These are phyloP conservation scores for Thecocarcelia acutangulata DNA, from an alignment of 2,888 invertebrate species.

Conservation along the genomic window DNA sequence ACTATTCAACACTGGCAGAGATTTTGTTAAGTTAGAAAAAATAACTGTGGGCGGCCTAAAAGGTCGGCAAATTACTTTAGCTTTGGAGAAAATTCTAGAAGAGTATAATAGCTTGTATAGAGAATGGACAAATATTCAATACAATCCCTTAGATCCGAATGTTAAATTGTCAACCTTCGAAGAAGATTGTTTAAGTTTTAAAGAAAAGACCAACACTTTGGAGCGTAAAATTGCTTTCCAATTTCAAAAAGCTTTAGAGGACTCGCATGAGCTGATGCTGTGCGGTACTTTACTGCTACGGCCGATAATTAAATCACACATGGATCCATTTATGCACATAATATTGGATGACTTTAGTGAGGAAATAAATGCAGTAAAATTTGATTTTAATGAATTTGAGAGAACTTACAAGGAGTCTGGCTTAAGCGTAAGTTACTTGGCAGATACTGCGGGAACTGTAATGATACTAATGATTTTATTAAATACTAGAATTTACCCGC, in stretches of 20 bases:
- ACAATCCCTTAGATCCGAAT: constrained; percentile 89
- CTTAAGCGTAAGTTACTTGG: constrained; percentile 67
- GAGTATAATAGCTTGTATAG: constrained; percentile 75
- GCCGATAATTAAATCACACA: constrained; percentile 87
- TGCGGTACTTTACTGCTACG: constrained; percentile 89
- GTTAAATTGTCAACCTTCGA: constrained; percentile 86
- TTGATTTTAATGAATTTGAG: constrained; percentile 84
- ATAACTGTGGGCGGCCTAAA: constrained; percentile 88
- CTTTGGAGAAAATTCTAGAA: constrained; percentile 81
- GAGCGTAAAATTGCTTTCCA: constrained; percentile 90
- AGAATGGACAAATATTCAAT: constrained; percentile 83
- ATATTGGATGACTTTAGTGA: constrained; percentile 86
- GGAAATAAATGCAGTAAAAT: constrained; percentile 86
- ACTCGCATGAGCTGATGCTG: constrained; percentile 88
- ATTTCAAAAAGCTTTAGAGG: constrained; percentile 90
- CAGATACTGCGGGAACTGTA: not conserved
- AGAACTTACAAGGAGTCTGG: constrained; percentile 74
- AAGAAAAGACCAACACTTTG: constrained; percentile 85
- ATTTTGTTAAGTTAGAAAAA: constrained; percentile 93
- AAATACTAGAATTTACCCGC: constrained; percentile 82
- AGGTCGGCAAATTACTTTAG: constrained; percentile 84
- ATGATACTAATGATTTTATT: not conserved
- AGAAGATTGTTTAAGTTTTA: constrained; percentile 85
- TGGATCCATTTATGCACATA: constrained; percentile 86
- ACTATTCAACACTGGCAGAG: constrained; percentile 89